Conservation (phyloP, 2,113 vertebrate genomes). For the Psophia crepitans region DNA sequence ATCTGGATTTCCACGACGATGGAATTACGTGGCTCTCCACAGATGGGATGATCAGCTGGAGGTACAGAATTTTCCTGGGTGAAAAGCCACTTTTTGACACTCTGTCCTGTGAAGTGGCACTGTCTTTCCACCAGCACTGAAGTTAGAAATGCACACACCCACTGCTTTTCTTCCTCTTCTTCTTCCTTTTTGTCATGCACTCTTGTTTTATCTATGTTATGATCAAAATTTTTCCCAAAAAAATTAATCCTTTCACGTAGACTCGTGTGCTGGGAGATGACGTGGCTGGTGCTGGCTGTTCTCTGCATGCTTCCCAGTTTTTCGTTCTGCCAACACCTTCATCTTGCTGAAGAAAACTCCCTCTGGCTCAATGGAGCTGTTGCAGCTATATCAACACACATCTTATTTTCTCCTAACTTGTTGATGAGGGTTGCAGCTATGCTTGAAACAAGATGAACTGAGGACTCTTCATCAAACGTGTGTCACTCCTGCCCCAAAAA, state of each 20-base stretch:
- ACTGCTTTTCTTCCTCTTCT: background rate
- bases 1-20: background rate
- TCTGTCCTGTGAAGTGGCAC: background rate
- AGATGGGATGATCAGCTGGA: background rate
- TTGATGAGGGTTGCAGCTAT: background rate
- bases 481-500: background rate
- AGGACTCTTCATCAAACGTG: background rate
- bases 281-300: background rate
- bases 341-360: background rate
- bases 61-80: background rate
- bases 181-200: background rate
- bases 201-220: background rate
- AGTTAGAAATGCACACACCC: background rate
- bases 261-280: background rate
- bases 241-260: background rate
- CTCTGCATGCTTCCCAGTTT: background rate
- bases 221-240: background rate
- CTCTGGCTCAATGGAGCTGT: background rate
- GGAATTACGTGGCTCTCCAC: background rate
- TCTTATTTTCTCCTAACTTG: background rate
- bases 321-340: background rate
- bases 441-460: background rate
- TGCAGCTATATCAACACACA: background rate
- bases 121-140: background rate
- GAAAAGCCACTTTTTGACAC: background rate